Conservation (phyloP, 1,140 invertebrate genomes). For the Eriocheir sinensis region DNA sequence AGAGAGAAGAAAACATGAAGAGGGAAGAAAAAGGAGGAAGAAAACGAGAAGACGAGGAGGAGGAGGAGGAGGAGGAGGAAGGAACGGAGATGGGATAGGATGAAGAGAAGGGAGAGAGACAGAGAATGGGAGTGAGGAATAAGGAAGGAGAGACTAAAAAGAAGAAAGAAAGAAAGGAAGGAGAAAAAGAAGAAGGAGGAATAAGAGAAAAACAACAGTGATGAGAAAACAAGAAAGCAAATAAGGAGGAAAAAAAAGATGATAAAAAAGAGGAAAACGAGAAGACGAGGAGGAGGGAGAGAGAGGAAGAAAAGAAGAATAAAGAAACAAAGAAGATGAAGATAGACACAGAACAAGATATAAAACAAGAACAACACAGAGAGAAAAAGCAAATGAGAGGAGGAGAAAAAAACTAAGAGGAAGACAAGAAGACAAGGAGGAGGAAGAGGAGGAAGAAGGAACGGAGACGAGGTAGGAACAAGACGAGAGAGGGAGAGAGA, state of each 20-base stretch:
- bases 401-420: neutral
- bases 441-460: slow-evolving; percentile 8
- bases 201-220: neutral
- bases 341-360: no score
- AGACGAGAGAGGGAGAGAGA: no score
- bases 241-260: neutral
- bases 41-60: neutral
- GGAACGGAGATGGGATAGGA: no score
- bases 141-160: no score
- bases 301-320: neutral
- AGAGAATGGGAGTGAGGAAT: no score
- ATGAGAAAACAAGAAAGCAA: neutral
- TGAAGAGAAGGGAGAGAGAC: no score
- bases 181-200: neutral
- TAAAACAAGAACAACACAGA: no score
- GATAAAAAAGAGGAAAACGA: neutral
- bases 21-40: no score
- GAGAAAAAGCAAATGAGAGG: neutral
- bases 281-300: neutral
- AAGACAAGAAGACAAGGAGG: neutral
- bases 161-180: no score
- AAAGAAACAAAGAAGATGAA: neutral
- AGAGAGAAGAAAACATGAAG: no score
- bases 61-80: neutral
- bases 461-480: no score